Conservation (phyloP, 2,888 invertebrate species). For the Euproctis similis region DNA sequence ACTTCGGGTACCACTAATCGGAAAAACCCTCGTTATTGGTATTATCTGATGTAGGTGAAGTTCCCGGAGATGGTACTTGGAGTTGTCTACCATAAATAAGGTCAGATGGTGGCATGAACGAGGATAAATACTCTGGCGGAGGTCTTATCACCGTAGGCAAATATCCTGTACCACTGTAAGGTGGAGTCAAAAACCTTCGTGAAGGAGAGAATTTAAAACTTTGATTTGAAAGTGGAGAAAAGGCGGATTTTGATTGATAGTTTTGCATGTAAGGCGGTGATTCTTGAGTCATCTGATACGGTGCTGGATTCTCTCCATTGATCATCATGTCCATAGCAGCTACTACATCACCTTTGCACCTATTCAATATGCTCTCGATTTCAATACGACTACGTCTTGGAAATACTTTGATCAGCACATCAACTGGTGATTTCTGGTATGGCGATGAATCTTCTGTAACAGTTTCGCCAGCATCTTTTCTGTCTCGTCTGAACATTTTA, state of each 20-base stretch:
- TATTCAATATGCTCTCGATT: conserved; percentile 88
- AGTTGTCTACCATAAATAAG: conserved; percentile 65
- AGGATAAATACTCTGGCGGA: conserved; percentile 66
- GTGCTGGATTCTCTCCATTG: conserved; percentile 68
- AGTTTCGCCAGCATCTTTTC: conserved; percentile 41
- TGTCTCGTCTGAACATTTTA: conserved; percentile 49
- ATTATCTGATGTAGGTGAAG: conserved; percentile 68
- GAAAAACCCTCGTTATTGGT: conserved; percentile 71
- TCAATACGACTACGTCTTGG: conserved; percentile 90
- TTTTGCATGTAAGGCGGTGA: conserved; percentile 61
- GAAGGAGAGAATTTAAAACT: conserved; percentile 80
- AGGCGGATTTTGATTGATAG: conserved; percentile 82
- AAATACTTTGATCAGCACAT: conserved; percentile 91
- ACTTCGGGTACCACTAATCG: conserved; percentile 38
- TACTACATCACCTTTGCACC: conserved; percentile 91
- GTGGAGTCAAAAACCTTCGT: conserved; percentile 87
- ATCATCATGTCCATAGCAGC: conserved; percentile 95
- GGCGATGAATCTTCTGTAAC: conserved; percentile 33
- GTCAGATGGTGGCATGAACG: conserved; percentile 65
- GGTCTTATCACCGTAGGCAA: conserved; percentile 83
- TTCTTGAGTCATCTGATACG: conserved; percentile 59
- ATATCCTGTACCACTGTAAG: conserved; percentile 89
- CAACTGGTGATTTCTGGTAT: conserved; percentile 85
- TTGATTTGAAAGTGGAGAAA: conserved; percentile 81
- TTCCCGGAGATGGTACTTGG: conserved; percentile 64